Evolutionary conservation across 2,888 invertebrate genomes (phyloP).

Genomic region (Clivina fossor): DNA sequence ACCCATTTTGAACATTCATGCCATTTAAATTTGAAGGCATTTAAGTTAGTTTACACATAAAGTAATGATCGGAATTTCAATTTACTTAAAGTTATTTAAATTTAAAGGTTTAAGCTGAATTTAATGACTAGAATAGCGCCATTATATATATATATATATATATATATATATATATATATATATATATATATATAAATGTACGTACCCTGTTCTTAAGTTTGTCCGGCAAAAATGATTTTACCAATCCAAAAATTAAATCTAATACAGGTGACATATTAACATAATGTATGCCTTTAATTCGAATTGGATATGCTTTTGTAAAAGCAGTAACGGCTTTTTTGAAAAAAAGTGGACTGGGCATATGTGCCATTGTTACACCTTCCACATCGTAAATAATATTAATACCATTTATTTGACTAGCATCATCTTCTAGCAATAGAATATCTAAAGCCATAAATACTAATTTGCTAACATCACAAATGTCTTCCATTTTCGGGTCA

Average conservation of each 20-base stretch:
- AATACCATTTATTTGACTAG: constrained; percentile 57
- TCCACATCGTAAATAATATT: constrained; percentile 61
- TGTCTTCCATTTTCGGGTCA: constrained; percentile 42
- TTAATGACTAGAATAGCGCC: too few relatives aligned
- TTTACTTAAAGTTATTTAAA: too few relatives aligned
- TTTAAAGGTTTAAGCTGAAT: too few relatives aligned
- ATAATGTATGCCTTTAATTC: constrained; percentile 61
- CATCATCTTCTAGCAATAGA: constrained; percentile 63
- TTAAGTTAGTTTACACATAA: too few relatives aligned
- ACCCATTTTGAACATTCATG: too few relatives aligned
- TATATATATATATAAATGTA: too few relatives aligned
- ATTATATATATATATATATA: too few relatives aligned
- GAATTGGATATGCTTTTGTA: constrained; percentile 63
- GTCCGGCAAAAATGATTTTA: constrained; percentile 63
- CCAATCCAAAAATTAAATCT: constrained; percentile 59
- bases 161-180: too few relatives aligned
- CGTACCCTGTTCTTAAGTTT: constrained; percentile 65
- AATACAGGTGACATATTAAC: constrained; percentile 62
- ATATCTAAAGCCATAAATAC: constrained; percentile 63
- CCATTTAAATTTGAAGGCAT: too few relatives aligned
- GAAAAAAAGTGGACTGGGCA: constrained; percentile 59
- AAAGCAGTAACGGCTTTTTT: constrained; percentile 56
- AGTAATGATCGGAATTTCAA: too few relatives aligned
- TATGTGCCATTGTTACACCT: constrained; percentile 56
- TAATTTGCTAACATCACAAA: constrained; percentile 55